These are phyloP conservation scores for Pseudorectes ferrugineus DNA, from an alignment of 2,113 vertebrate species.

Conservation along the genomic window DNA sequence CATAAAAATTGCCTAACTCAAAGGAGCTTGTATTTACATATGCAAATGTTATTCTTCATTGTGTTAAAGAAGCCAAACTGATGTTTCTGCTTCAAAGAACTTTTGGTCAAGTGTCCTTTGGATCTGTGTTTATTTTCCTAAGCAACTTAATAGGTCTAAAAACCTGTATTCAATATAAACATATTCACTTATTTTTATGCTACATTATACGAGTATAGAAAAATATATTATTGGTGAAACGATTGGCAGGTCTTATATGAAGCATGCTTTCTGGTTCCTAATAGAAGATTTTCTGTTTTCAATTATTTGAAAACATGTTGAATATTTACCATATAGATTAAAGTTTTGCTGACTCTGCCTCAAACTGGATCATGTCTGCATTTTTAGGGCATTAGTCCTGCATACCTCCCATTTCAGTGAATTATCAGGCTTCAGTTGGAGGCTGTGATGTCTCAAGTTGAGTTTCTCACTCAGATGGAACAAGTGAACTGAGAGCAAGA, in stretches of 20 bases:
- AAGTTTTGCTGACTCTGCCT: background rate
- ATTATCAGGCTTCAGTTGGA: background rate
- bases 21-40: background rate
- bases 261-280: background rate
- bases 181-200: background rate
- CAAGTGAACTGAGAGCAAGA: background rate
- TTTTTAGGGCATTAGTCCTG: background rate
- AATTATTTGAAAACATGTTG: background rate
- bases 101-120: background rate
- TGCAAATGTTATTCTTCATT: background rate
- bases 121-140: background rate
- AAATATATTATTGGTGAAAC: background rate
- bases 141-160: background rate
- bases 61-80: background rate
- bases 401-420: background rate
- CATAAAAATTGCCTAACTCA: background rate
- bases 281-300: background rate
- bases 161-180: background rate
- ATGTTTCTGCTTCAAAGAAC: background rate
- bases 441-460: background rate
- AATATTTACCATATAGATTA: background rate
- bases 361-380: background rate
- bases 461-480: background rate
- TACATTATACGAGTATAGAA: background rate
- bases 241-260: background rate